Base-by-base conservation (phyloP, 2,888 invertebrate genomes). In the Phortica magna region DNA sequence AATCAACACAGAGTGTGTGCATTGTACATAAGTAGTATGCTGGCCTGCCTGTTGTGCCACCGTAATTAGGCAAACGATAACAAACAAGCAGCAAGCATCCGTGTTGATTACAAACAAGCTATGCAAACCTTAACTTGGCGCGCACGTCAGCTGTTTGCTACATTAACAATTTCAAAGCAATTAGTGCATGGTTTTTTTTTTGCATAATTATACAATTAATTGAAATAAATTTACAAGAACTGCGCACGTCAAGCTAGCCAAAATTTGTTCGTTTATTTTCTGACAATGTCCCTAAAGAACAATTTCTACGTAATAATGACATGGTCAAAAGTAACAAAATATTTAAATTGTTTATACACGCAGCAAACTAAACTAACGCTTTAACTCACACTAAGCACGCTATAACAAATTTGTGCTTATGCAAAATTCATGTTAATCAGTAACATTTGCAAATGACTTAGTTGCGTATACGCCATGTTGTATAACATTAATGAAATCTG, bases 91-190 rank as follows among this genome's bases (percentile, higher is more conserved):
- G 12, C 10, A 55, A 55, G 1, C 55, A 55, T 12, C 14, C 17
- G 55, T 55, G 3, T 55, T 14, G n/a, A 10, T 14, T 14, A 17
- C 14, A 55, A n/a, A 55, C 9, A 55, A 7, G 12, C 14, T 14
- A 55, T 12, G 14, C 55, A 12, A 55, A 55, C n/a, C 6, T n/a
- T 17, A 12, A 10, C 14, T 17, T 55, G 9, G 6, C 0, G 6
- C 78, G 77, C 57, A 70, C n/a, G 59, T 78, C 87, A 84, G 82
- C 83, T 85, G 85, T 74, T 78, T 67, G 79, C 76, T 76, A 74
- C 85, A 82, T 84, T 78, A 83, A 81, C 84, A 84, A 84, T 85
- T 84, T 84, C 81, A 78, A 85, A 79, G 84, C 82, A 85, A 87
- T 85, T 85, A 81, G 84, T 41, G 79, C 80, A 79, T 77, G 79